These are phyloP conservation scores for Sebastes elongatus DNA, from an alignment of 2,797 vertebrate species.

Conservation along the genomic window DNA sequence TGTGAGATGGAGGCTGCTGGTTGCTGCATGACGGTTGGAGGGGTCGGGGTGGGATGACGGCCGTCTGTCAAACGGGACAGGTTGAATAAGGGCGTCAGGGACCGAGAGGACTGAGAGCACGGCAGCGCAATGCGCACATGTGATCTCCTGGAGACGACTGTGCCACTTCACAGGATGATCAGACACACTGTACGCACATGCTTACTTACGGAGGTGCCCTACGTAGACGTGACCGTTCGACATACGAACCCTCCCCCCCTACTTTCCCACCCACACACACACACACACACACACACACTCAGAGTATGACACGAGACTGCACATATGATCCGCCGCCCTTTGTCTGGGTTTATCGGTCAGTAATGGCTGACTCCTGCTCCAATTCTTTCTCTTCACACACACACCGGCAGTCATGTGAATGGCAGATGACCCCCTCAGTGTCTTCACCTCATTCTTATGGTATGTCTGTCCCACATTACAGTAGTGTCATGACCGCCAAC, in stretches of 20 bases:
- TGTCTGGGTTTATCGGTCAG: slow-evolving; percentile 73
- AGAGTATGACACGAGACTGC: slow-evolving; percentile 45
- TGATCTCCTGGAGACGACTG: slow-evolving; percentile 22
- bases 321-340: slow-evolving; percentile 73
- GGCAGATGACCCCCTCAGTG: slow-evolving; percentile 55
- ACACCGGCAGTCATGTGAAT: slow-evolving; percentile 57
- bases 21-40: slow-evolving; percentile 33
- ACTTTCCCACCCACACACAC: neutral
- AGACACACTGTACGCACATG: slow-evolving; percentile 37
- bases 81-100: slow-evolving; percentile 61
- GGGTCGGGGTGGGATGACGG: slow-evolving; percentile 39
- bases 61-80: slow-evolving; percentile 53
- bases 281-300: neutral
- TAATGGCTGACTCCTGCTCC: slow-evolving; percentile 31
- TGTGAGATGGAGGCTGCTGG: slow-evolving; percentile 29
- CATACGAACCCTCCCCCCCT: slow-evolving; percentile 7
- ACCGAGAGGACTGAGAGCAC: neutral
- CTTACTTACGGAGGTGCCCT: neutral
- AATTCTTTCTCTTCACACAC: slow-evolving; percentile 1
- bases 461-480: slow-evolving; percentile 59
- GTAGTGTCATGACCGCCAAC: slow-evolving; percentile 65
- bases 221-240: slow-evolving; percentile 20
- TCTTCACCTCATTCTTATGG: slow-evolving; percentile 53
- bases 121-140: slow-evolving; percentile 69
- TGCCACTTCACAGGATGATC: slow-evolving; percentile 25